Percentiles rank a stretch among this genome's conserved stretches.
These are phyloP conservation scores for Tachina grossa DNA, from an alignment of 2,888 invertebrate species.

Conservation along the genomic window DNA sequence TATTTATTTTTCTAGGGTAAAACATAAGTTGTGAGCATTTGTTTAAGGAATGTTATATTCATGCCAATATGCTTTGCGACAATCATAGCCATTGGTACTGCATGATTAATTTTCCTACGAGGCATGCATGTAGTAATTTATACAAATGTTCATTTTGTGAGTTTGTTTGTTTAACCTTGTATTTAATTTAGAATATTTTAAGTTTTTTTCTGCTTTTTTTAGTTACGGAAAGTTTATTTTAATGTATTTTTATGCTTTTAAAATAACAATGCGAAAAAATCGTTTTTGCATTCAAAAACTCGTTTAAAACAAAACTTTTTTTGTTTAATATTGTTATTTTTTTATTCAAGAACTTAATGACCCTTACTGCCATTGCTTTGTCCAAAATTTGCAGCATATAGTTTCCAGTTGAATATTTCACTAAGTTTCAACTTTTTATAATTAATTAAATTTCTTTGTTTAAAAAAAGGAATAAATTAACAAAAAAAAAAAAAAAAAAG, in stretches of 20 bases:
- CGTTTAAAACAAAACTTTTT: neutral
- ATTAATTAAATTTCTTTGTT: slow-evolving; percentile 33
- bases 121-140: neutral
- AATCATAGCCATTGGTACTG: too few relatives aligned
- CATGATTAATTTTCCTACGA: neutral
- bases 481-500: neutral
- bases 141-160: slow-evolving; percentile 25
- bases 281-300: slow-evolving; percentile 1
- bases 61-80: too few relatives aligned
- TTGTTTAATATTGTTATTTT: slow-evolving; percentile 26
- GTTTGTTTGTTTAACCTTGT: slow-evolving; percentile 46
- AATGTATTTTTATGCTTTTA: neutral
- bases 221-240: slow-evolving; percentile 20
- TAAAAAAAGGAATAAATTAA: neutral
- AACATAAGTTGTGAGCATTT: too few relatives aligned
- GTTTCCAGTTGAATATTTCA: slow-evolving; percentile 16
- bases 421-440: slow-evolving; percentile 28
- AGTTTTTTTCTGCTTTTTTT: slow-evolving; percentile 36
- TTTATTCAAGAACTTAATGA: slow-evolving; percentile 37
- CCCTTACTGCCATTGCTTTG: slow-evolving; percentile 19
- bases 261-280: slow-evolving; percentile 14
- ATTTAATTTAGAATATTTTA: slow-evolving; percentile 50
- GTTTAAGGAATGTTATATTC: too few relatives aligned
- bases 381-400: slow-evolving; percentile 8
- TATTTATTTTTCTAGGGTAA: too few relatives aligned